Evolutionary conservation across 2,113 vertebrate species (phyloP), one percentile per base, ranked within the genome.

Genomic region (Nerophis lumbriciformis): DNA sequence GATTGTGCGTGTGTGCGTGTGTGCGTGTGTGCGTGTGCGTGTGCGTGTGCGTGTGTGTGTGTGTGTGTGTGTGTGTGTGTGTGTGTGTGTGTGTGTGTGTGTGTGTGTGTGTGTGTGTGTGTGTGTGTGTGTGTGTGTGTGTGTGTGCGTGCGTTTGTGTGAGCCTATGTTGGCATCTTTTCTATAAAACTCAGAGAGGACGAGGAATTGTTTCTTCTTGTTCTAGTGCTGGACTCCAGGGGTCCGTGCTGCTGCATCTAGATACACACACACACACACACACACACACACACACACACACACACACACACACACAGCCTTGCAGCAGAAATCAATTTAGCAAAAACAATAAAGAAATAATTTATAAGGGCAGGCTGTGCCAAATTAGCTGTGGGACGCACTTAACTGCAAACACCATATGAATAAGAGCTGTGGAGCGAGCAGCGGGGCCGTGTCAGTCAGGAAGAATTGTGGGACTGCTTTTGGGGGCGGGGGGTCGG

Each of bases 321-420:
- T 67, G 68, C 71, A 64, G 65, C 74, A 76, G 76, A 79, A 84
- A 81, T 84, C 78, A 84, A 87, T 87, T 86, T 77, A 85, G 81
- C 83, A 83, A 88, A 88, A 89, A 87, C 79, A 87, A 88, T 88
- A 63, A 69, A 83, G 80, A 77, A 88, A 88, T 87, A 65, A 89
- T 90, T 91, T 72, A 89, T 86, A 75, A 83, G 61, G 67, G 58
- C 76, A 78, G 71, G 75, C 75, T 71, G 59, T 78, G 80, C 79
- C 83, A 87, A 86, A 85, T 87, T 77, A 88, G 83, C 82, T 78
- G 66, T 76, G 84, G 82, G 83, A 79, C 19, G 66, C 78, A 81
- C 81, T 85, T 86, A 82, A 78, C 78, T 75, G 76, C 81, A 69
- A 65, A 16, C 71, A 66, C 55, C 58, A 71, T 65, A 58, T 61